Conservation (phyloP, 2,888 invertebrate genomes). For the Acanthosepion pharaonis region DNA sequence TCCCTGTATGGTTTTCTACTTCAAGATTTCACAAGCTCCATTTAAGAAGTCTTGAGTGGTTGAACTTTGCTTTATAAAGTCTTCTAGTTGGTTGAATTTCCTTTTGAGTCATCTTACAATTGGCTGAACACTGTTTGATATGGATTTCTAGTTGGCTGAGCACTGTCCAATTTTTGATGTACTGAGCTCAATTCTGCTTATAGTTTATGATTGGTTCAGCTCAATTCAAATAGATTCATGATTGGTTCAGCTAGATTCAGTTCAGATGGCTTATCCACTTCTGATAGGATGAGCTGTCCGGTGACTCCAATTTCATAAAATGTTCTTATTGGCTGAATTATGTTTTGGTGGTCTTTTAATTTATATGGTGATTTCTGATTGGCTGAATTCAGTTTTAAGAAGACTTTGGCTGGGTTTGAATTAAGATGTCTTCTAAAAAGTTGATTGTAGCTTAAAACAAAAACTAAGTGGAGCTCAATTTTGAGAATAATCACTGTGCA, state of each 20-base stretch:
- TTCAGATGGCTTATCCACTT: background rate
- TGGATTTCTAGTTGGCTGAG: background rate
- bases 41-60: too few relatives aligned
- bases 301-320: background rate
- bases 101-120: background rate
- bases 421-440: background rate
- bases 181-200: background rate
- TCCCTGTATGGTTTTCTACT: too few relatives aligned
- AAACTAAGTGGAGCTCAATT: background rate
- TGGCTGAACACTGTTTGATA: background rate
- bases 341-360: background rate
- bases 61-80: background rate
- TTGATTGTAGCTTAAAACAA: background rate
- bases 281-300: background rate
- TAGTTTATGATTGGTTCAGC: background rate
- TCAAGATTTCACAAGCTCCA: too few relatives aligned
- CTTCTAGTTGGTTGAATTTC: background rate
- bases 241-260: background rate
- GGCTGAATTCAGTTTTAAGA: background rate
- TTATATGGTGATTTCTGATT: background rate
- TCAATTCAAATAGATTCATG: background rate
- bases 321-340: background rate
- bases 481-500: background rate
- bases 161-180: background rate
- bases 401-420: background rate